phyloP scores from a whole-genome alignment of 1,140 invertebrate species.

The Gonioctena quinquepunctata region DNA sequence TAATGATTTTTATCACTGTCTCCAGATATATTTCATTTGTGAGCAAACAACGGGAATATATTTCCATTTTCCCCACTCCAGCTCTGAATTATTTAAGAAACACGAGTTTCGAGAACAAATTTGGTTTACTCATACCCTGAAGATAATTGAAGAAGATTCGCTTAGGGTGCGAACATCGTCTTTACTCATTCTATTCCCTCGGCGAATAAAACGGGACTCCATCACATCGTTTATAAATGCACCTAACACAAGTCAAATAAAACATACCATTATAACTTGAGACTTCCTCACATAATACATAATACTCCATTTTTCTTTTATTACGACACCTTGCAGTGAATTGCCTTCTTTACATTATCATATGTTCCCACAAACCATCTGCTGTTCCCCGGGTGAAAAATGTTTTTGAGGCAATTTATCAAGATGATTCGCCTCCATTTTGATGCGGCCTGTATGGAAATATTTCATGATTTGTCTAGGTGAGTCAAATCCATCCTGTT shows the following conservation, averaged over 20 bases:
- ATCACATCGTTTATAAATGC: conserved; percentile 30
- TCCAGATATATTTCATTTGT: background rate
- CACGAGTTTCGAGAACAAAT: background rate
- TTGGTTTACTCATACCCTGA: background rate
- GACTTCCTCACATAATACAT: conserved; percentile 31
- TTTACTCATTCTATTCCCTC: conserved; percentile 28
- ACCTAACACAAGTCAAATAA: conserved; percentile 34
- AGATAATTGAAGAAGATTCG: background rate
- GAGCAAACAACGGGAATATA: background rate
- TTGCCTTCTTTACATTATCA: background rate
- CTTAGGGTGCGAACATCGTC: background rate
- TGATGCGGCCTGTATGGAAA: background rate
- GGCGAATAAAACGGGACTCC: conserved; percentile 31
- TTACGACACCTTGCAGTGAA: background rate
- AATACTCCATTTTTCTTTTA: conserved; percentile 27
- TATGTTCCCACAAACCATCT: conserved; percentile 12
- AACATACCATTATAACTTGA: conserved; percentile 37
- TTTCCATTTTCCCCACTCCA: background rate
- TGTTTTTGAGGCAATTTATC: conserved; percentile 3
- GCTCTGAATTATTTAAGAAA: background rate
- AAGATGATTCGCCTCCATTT: conserved; percentile 5
- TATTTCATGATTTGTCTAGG: conserved; percentile 8
- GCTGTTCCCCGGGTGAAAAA: background rate
- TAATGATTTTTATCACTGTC: background rate
- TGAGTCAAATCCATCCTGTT: background rate